A percentile compares a stretch with the other conserved stretches of the same genome.
Evolutionary conservation across 2,888 invertebrate species (phyloP).

Genomic region (Ryuthela nishihirai): DNA sequence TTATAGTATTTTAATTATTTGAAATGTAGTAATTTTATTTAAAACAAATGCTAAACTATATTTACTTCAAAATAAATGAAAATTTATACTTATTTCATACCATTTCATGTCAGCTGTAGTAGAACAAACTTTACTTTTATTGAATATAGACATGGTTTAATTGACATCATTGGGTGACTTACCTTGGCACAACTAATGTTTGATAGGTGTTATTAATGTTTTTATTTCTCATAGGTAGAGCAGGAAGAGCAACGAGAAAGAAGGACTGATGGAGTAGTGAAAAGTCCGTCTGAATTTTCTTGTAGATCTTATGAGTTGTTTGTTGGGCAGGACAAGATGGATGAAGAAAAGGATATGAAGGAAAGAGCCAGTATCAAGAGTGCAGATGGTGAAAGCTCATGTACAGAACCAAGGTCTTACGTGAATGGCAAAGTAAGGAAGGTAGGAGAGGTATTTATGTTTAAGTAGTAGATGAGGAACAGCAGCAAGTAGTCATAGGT

Average conservation of each 20-base stretch:
- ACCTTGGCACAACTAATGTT: too few relatives aligned
- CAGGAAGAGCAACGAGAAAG: slow-evolving; percentile 13
- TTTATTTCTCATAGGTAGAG: slow-evolving; percentile 10
- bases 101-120: too few relatives aligned
- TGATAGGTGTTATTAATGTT: too few relatives aligned
- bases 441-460: slow-evolving; percentile 52
- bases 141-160: too few relatives aligned
- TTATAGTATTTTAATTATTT: too few relatives aligned
- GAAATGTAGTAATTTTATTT: too few relatives aligned
- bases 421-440: slow-evolving; percentile 65
- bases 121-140: too few relatives aligned
- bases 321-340: slow-evolving; percentile 81
- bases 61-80: too few relatives aligned
- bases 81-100: too few relatives aligned
- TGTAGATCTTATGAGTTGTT: slow-evolving; percentile 89
- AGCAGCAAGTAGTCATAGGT: slow-evolving; percentile 9
- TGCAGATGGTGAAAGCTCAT: slow-evolving; percentile 59
- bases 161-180: too few relatives aligned
- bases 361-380: slow-evolving; percentile 88
- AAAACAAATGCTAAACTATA: too few relatives aligned
- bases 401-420: slow-evolving; percentile 41
- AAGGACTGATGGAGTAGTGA: slow-evolving; percentile 58
- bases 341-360: slow-evolving; percentile 70
- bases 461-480: slow-evolving; percentile 36
- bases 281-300: slow-evolving; percentile 87